Evolutionary conservation across 2,113 vertebrate species (phyloP).

Genomic region (Pollachius pollachius): DNA sequence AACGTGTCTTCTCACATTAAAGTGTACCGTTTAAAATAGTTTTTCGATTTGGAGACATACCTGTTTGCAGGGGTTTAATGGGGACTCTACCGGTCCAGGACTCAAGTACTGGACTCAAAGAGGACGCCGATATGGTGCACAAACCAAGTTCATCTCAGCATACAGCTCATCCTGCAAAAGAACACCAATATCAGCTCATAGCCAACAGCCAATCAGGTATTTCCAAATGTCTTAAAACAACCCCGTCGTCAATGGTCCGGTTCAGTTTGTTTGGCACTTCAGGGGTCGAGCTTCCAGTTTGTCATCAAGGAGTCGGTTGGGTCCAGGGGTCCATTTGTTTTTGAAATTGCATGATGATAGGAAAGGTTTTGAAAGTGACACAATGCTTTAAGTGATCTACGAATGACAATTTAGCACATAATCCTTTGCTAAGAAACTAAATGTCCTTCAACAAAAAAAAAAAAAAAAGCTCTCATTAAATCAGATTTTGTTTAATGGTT

Average conservation of each 20-base stretch:
- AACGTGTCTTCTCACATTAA: no score
- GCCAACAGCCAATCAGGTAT: constrained; percentile 35
- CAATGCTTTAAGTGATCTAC: constrained; percentile 17
- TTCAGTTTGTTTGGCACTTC: constrained; percentile 33
- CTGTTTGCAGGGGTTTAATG: background rate
- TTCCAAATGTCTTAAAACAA: constrained; percentile 23
- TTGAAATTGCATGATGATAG: constrained; percentile 65
- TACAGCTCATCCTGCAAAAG: constrained; percentile 66
- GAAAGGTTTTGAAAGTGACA: constrained; percentile 37
- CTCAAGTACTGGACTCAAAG: background rate
- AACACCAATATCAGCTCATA: constrained; percentile 39
- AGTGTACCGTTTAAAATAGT: no score
- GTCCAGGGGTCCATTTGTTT: constrained; percentile 58
- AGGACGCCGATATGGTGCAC: constrained; percentile 26
- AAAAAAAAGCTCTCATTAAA: no score
- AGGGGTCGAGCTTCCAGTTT: constrained; percentile 56
- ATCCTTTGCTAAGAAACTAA: no score
- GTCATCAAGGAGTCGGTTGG: constrained; percentile 41
- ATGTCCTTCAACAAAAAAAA: no score
- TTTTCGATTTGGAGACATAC: constrained; percentile 10
- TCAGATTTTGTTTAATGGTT: no score
- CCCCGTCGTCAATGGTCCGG: constrained; percentile 40
- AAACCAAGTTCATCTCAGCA: constrained; percentile 14
- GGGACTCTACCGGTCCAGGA: constrained; percentile 20
- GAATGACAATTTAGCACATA: no score